Base-by-base conservation (phyloP, 2,888 invertebrate species). In the Plebejus argus region DNA sequence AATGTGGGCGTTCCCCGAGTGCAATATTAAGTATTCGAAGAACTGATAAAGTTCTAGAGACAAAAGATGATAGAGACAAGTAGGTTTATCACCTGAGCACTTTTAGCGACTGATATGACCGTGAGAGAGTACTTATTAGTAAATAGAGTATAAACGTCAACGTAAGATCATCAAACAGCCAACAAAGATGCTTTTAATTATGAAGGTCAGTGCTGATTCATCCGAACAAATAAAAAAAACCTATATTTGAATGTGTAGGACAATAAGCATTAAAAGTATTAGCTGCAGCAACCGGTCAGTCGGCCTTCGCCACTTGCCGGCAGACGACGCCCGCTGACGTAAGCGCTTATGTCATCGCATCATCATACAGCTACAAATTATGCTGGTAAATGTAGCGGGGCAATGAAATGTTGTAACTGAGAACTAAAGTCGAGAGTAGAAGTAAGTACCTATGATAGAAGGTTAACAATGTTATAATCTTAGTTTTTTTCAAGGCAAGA, bases 291-390 rank as follows among this genome's bases (percentile, higher is more conserved):
- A 84, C 83, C 82, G 83, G 83, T 84, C 90, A 87, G 90, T 89
- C 88, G 85, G 83, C 93, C 93, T 93, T 92, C 93, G 90, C 83
- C 79, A 83, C 85, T 87, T 88, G 90, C 88, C 66, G 66, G 15
- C 90, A 90, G 78, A 77, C 77, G 82, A 88, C 92, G 91, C 91
- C 90, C 89, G 91, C 80, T 93, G 93, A 93, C 93, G 93, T 92
- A 92, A 93, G 39, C 85, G 91, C 90, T 93, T 93, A 93, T 93
- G 92, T 93, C 93, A 93, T 92, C 79, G 79, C 85, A 84, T 85
- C 84, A 85, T 84, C 85, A 84, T 23, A 66, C 28, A 28, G n/a
- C n/a, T n/a, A n/a, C n/a, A n/a, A n/a, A n/a, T n/a, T n/a, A n/a
- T n/a, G n/a, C n/a, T n/a, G n/a, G n/a, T n/a, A n/a, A n/a, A n/a